These are phyloP conservation scores for Timandra comae DNA, from an alignment of 2,888 invertebrate genomes.

Conservation along the genomic window DNA sequence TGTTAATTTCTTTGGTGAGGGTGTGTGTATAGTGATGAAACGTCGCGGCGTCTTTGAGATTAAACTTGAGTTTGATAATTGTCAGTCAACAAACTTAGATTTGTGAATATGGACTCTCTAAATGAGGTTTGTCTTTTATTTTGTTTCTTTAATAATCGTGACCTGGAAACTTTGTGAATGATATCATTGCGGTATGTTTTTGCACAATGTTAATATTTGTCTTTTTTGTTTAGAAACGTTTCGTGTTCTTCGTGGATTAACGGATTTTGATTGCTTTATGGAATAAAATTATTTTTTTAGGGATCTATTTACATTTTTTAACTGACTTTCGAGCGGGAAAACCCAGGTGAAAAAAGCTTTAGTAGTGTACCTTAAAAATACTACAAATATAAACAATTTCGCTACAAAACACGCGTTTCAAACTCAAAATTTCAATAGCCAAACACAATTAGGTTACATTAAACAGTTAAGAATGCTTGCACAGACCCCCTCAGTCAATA, in stretches of 20 bases:
- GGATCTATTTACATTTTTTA: no score
- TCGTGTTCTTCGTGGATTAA: no score
- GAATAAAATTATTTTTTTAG: no score
- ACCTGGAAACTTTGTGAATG: slow-evolving; percentile 25
- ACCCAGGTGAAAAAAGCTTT: no score
- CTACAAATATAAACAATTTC: no score
- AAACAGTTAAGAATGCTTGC: slow-evolving; percentile 18
- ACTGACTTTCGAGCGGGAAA: no score
- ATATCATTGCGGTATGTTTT: slow-evolving; percentile 22
- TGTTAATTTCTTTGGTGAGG: background rate
- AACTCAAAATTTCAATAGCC: background rate
- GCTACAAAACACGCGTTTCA: no score
- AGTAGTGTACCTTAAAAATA: no score
- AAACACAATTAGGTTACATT: no score
- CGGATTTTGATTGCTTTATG: no score
- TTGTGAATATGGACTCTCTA: slow-evolving; percentile 47
- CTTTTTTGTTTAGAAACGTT: no score
- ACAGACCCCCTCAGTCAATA: slow-evolving; percentile 21
- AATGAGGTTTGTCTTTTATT: slow-evolving; percentile 35
- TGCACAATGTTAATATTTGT: no score
- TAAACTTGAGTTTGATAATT: slow-evolving; percentile 64
- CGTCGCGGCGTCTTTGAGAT: slow-evolving; percentile 67
- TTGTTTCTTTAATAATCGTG: slow-evolving; percentile 15
- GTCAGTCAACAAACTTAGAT: slow-evolving; percentile 61
- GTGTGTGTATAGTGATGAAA: slow-evolving; percentile 55